A percentile compares a stretch with the other conserved stretches of the same genome.
These are phyloP conservation scores for Petrocephalus sullivani DNA, from an alignment of 2,797 vertebrate species.

Conservation along the genomic window DNA sequence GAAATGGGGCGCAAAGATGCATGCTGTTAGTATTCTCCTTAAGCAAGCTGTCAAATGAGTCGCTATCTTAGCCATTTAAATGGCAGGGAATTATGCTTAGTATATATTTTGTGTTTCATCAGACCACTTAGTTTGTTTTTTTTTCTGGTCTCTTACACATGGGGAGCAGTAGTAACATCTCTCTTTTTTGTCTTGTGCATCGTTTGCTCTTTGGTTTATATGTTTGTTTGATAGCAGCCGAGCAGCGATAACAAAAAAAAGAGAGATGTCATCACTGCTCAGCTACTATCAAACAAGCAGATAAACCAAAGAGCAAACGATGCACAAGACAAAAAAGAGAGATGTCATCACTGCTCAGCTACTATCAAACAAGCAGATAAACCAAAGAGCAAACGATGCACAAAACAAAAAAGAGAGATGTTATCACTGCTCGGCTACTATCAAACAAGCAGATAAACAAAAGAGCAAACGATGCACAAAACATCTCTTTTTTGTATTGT, in stretches of 20 bases:
- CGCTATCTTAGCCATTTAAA: background rate
- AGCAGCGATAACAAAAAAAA: background rate
- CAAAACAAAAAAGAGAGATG: background rate
- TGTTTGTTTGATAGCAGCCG: background rate
- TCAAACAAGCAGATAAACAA: too few relatives aligned
- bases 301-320: too few relatives aligned
- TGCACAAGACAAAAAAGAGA: too few relatives aligned
- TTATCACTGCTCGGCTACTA: background rate
- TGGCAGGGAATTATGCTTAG: background rate
- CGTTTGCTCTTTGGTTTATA: too few relatives aligned
- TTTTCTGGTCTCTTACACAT: background rate
- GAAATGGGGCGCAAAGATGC: background rate
- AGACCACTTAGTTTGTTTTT: background rate
- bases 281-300: too few relatives aligned
- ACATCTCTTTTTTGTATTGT: too few relatives aligned
- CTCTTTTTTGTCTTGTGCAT: too few relatives aligned
- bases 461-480: too few relatives aligned
- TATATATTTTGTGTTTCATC: background rate
- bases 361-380: background rate
- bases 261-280: too few relatives aligned
- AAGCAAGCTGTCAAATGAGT: background rate
- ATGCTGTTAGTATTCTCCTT: background rate
- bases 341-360: background rate
- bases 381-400: background rate
- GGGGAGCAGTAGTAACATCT: background rate